Percentiles rank a stretch among this genome's conserved stretches.
These are phyloP conservation scores for Anoplius nigerrimus DNA, from an alignment of 2,888 invertebrate species.

Conservation along the genomic window DNA sequence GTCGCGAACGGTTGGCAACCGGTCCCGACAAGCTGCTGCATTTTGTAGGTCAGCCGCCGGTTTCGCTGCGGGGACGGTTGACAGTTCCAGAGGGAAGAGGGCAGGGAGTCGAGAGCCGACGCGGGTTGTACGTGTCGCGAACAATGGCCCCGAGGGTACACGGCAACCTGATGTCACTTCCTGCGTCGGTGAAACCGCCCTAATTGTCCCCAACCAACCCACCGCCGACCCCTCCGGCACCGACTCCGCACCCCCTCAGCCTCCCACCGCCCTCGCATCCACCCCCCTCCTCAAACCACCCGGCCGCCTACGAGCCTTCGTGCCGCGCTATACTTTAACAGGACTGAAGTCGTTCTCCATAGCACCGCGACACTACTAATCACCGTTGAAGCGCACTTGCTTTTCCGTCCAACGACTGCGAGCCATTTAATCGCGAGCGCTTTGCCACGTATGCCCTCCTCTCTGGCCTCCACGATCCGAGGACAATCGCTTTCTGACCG, in stretches of 20 bases:
- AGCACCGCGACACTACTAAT: no score
- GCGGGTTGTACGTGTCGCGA: conserved; percentile 63
- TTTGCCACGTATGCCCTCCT: conserved; percentile 1
- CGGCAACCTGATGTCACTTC: conserved; percentile 65
- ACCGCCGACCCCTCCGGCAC: conserved; percentile 1
- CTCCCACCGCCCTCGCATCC: conserved; percentile 1
- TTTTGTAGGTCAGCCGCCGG: conserved; percentile 59
- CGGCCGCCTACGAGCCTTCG: conserved; percentile 26
- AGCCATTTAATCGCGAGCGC: no score
- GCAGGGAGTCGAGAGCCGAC: conserved; percentile 52
- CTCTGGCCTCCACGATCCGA: neutral
- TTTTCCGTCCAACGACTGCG: no score
- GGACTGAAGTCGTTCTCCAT: neutral
- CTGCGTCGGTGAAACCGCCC: conserved; percentile 61
- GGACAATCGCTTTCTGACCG: no score
- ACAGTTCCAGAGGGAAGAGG: conserved; percentile 49
- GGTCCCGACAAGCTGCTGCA: conserved; percentile 57
- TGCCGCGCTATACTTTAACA: conserved; percentile 24
- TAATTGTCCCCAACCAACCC: conserved; percentile 58
- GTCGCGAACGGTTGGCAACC: conserved; percentile 57
- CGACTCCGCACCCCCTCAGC: conserved; percentile 13
- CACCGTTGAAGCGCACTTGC: no score
- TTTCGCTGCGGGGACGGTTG: conserved; percentile 49
- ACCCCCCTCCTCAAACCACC: conserved; percentile 14
- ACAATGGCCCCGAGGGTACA: conserved; percentile 62